Evolutionary conservation across 2,113 vertebrate species (phyloP).

Genomic region (Natator depressus): DNA sequence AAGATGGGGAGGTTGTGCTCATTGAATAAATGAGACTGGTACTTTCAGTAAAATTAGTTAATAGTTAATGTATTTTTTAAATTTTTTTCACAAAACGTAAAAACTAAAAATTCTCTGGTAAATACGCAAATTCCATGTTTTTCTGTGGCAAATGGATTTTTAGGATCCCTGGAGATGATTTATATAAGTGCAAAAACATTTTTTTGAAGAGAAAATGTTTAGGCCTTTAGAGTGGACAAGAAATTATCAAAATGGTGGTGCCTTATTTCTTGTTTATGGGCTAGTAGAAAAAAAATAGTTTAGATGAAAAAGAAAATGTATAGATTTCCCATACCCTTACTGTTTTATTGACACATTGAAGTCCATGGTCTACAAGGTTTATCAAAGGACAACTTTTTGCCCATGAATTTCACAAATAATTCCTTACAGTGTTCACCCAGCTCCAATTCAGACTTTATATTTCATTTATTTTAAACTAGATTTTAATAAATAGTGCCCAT

Average conservation of each 20-base stretch:
- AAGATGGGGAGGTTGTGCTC: no score
- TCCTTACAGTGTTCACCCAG: background rate
- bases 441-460: background rate
- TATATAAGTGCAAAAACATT: slow-evolving; percentile 30
- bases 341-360: background rate
- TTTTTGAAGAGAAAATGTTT: background rate
- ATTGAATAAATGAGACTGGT: no score
- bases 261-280: background rate
- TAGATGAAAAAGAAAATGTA: background rate
- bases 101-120: no score
- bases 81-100: no score
- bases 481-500: background rate
- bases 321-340: background rate
- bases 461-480: background rate
- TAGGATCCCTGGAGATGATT: slow-evolving; percentile 17
- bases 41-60: no score
- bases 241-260: background rate
- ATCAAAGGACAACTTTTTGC: background rate
- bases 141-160: slow-evolving; percentile 1
- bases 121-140: no score
- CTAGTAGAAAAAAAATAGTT: background rate
- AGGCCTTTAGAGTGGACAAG: slow-evolving; percentile 2
- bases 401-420: background rate
- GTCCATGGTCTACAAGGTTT: background rate
- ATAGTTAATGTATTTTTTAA: no score